A percentile compares a stretch with the other conserved stretches of the same genome.
These are phyloP conservation scores for Ectemnius cavifrons DNA, from an alignment of 2,888 invertebrate species.

Conservation along the genomic window DNA sequence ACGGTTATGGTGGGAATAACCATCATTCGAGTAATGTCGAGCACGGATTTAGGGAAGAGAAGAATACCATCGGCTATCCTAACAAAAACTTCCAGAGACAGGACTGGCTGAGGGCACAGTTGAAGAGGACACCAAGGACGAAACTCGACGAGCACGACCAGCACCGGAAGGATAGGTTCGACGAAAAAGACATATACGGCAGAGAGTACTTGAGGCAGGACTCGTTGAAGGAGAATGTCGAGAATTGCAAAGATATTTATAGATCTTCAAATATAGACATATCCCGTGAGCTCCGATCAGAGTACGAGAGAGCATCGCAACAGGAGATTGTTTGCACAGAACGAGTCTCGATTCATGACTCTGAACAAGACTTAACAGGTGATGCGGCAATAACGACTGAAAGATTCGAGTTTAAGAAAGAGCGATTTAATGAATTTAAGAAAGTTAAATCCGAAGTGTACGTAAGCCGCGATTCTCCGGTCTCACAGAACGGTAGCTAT, in stretches of 20 bases:
- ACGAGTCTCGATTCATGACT: conserved; percentile 67
- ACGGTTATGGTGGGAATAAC: conserved; percentile 60
- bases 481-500: conserved; percentile 72
- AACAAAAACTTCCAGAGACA: conserved; percentile 79
- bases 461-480: conserved; percentile 72
- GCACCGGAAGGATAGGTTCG: conserved; percentile 69
- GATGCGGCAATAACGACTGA: conserved; percentile 63
- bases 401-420: conserved; percentile 68
- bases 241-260: conserved; percentile 73
- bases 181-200: conserved; percentile 68
- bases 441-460: conserved; percentile 73
- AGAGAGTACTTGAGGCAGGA: conserved; percentile 71
- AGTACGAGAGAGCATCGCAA: conserved; percentile 67
- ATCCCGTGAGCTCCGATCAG: conserved; percentile 57
- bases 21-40: conserved; percentile 58
- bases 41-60: conserved; percentile 65
- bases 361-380: conserved; percentile 66
- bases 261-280: conserved; percentile 58
- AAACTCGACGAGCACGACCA: conserved; percentile 74
- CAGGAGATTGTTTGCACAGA: conserved; percentile 67
- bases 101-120: conserved; percentile 79
- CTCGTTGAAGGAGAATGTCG: conserved; percentile 72
- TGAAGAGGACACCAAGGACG: conserved; percentile 73
- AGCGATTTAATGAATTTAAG: conserved; percentile 73
- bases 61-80: conserved; percentile 60